Base-by-base conservation (phyloP, 1,140 invertebrate genomes). In the Papilio glaucus region DNA sequence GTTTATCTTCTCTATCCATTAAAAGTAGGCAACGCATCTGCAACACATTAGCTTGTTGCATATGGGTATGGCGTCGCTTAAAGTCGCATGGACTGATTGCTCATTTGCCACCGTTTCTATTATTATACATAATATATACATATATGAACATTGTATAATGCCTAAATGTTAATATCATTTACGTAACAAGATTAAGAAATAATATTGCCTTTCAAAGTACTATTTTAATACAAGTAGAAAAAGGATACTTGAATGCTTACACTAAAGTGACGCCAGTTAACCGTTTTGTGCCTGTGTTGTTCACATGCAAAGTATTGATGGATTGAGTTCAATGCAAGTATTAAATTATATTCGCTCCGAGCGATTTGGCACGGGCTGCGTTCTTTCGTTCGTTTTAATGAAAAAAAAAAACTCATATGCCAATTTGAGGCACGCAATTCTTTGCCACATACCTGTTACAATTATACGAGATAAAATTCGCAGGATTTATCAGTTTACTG, bases 371-470 rank as follows among this genome's bases (percentile, higher is more conserved):
- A 75, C 76, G 77, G 69, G 78, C 60, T 71, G 74, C 72, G 73
- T 78, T 82, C 80, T 49, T 60, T 53, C n/a, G 42, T 42, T 69
- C 15, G 42, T 49, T 53, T 26, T 49, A 69, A 53, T 53, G 15
- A 37, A 69, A 69, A 69, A 68, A 53, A 65, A 65, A 29, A 53
- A 53, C 33, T 9, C 21, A 39, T 33, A 2, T 45, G 69, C 39
- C 71, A 80, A 82, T 77, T 80, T 80, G 41, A 61, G 65, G 39
- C 82, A 82, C 77, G 82, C 80, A 39, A 80, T 73, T 12, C n/a
- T 33, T n/a, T 26, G 38, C 13, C 62, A 18, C 9, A 65, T 67
- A 68, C 45, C 33, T 67, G 69, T 39, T 71, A 71, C 15, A 65
- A 63, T 63, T 70, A 65, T 41, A 15, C 61, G 61, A 73, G 41